Conservation (phyloP, 2,113 vertebrate genomes). For the Tringa solitaria region DNA sequence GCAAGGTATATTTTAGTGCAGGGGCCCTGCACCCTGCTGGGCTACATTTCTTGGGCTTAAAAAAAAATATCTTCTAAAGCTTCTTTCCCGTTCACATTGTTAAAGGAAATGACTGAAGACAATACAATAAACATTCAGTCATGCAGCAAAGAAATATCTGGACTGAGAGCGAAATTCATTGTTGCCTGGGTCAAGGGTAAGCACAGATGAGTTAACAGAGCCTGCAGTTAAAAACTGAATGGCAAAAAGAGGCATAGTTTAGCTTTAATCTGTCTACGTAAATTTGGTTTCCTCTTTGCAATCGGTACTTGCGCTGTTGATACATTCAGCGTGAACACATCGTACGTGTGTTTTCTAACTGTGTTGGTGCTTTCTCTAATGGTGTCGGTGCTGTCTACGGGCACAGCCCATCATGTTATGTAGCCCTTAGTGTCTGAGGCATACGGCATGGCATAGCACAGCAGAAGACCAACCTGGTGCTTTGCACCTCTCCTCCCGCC, state of each 20-base stretch:
- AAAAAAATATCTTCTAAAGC: neutral
- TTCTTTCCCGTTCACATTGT: neutral
- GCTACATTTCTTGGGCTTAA: neutral
- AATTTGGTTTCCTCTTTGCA: neutral
- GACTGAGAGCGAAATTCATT: neutral
- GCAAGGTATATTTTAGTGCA: neutral
- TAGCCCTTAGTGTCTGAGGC: neutral
- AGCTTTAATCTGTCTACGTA: neutral
- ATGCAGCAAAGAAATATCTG: constrained; percentile 8
- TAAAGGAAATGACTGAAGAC: constrained; percentile 30
- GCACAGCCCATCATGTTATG: fast-evolving
- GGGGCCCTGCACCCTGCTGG: neutral
- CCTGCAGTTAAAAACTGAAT: neutral
- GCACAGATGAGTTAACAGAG: neutral
- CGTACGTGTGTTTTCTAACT: neutral
- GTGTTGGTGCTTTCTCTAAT: neutral
- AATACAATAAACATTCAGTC: constrained; percentile 7
- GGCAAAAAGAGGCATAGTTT: neutral
- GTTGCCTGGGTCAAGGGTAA: constrained; percentile 1
- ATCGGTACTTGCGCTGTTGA: neutral
- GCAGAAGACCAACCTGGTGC: neutral
- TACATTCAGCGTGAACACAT: neutral
- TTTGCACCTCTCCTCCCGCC: neutral
- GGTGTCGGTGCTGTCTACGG: fast-evolving
- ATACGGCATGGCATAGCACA: neutral